These are phyloP conservation scores for Electrona antarctica DNA, from an alignment of 2,113 vertebrate genomes.

Conservation along the genomic window DNA sequence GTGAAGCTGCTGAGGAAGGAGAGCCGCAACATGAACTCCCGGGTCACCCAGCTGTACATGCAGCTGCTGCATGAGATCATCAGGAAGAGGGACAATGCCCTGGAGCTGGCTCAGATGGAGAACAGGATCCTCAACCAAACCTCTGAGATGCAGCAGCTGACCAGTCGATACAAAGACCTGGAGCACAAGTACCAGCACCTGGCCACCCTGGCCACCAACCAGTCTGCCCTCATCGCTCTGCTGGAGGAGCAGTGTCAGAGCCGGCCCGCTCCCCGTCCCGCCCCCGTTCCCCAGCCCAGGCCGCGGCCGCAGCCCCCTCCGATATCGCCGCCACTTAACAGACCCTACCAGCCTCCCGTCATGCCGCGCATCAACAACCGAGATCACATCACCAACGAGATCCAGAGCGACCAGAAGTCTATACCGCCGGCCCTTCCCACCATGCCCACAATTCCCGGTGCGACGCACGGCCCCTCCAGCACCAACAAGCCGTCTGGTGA, in stretches of 20 bases:
- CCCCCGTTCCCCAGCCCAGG: slow-evolving; percentile 73
- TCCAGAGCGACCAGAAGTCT: slow-evolving; percentile 94
- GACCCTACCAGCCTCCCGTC: slow-evolving; percentile 84
- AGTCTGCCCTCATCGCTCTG: slow-evolving; percentile 88
- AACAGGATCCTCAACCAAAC: slow-evolving; percentile 97
- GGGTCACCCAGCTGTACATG: slow-evolving; percentile 98
- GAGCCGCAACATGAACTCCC: slow-evolving; percentile 98
- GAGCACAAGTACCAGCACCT: slow-evolving; percentile 97
- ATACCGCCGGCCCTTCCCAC: slow-evolving; percentile 86
- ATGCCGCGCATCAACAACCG: slow-evolving; percentile 86
- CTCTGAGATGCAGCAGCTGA: slow-evolving; percentile 92
- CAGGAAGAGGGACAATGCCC: slow-evolving; percentile 93
- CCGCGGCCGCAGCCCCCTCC: slow-evolving; percentile 75
- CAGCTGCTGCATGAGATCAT: slow-evolving; percentile 98
- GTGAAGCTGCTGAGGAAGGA: slow-evolving; percentile 97
- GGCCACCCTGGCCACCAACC: slow-evolving; percentile 91
- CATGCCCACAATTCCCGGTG: slow-evolving; percentile 80
- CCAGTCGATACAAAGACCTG: slow-evolving; percentile 94
- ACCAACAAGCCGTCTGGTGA: slow-evolving; percentile 95
- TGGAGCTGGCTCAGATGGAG: slow-evolving; percentile 95
- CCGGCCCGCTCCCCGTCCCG: slow-evolving; percentile 64
- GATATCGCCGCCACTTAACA: slow-evolving; percentile 75
- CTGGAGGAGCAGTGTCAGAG: slow-evolving; percentile 93
- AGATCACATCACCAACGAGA: slow-evolving; percentile 92
- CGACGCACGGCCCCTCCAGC: slow-evolving; percentile 88